phyloP scores from a whole-genome alignment of 2,797 vertebrate species.

The Sebastes oblongus region DNA sequence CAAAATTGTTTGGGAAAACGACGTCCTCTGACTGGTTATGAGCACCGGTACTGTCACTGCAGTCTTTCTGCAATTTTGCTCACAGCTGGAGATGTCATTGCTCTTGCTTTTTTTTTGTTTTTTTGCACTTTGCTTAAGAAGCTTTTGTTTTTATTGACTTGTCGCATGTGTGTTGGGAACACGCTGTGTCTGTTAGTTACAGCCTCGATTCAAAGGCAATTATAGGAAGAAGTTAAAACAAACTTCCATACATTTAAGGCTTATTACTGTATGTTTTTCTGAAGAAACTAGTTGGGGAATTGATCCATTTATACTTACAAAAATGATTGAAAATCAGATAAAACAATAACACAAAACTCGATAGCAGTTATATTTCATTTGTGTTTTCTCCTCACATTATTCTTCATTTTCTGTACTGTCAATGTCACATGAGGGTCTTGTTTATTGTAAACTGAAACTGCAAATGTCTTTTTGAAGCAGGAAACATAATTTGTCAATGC shows the following conservation, averaged over 20 bases:
- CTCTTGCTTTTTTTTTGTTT: conserved; percentile 16
- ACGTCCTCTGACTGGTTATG: conserved; percentile 44
- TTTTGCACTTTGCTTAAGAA: conserved; percentile 7
- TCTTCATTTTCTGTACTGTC: not conserved
- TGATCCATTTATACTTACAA: not conserved
- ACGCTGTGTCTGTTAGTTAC: not conserved
- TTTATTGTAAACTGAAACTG: not conserved
- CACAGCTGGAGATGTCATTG: conserved; percentile 29
- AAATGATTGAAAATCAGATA: not conserved
- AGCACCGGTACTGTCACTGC: not conserved
- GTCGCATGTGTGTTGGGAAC: not conserved
- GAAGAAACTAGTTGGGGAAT: not conserved
- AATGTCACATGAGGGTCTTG: not conserved
- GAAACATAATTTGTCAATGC: not conserved
- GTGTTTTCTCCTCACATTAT: not conserved
- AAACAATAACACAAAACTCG: not conserved
- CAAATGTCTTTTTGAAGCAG: not conserved
- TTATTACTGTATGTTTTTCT: not conserved
- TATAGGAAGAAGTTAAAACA: not conserved
- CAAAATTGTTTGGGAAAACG: conserved; percentile 50
- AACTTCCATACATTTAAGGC: not conserved
- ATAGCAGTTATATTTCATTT: not conserved
- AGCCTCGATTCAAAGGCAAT: not conserved
- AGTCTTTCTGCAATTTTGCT: conserved; percentile 17
- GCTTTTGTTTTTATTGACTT: conserved; percentile 16